Evolutionary conservation across 2,113 vertebrate genomes (phyloP), one percentile per base, ranked within the genome.

Genomic region (Takifugu flavidus): DNA sequence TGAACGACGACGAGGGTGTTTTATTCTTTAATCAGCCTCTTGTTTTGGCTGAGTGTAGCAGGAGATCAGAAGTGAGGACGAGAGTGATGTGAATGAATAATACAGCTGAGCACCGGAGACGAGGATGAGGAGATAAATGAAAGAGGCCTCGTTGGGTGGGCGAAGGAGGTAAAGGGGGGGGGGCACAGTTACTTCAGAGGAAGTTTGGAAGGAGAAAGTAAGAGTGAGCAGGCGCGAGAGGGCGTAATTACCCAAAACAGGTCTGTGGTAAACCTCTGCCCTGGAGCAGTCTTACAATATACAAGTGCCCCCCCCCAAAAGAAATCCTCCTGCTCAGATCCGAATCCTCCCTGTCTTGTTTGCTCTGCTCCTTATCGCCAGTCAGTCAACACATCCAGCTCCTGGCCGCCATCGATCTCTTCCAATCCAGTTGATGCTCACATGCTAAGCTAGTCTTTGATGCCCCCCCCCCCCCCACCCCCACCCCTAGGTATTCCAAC

Each of bases 381-480:
- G 60, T 82, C 82, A 77, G 73, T 85, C 79, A 73, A 74, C 78
- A 70, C 62, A 67, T 72, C 25, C 53, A 79, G 69, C 61, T 53
- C 51, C 62, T 45, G 57, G 70, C 42, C 49, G 49, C 59, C 66
- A 87, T 82, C 81, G 84, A 87, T 84, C 74, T 70, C 5, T 80
- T 67, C 75, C 80, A 84, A 76, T 86, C 75, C 74, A 77, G 70
- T 83, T 74, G 75, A 68, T 85, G 79, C 70, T 67, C 72, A 68
- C 66, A 62, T 71, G 69, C 77, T 75, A 83, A 73, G 72, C 61
- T 54, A 61, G 61, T 54, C 74, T 86, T 80, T 80, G 80, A 83
- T 85, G 67, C 58, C 0, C 62, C 59, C 56, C 58, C 0, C 62
- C 59, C 56, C 52, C 49, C 11, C 10, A 11, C 61, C 43, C 45